Conservation (phyloP, 2,113 vertebrate genomes). For the Drymodes brunneopygia region DNA sequence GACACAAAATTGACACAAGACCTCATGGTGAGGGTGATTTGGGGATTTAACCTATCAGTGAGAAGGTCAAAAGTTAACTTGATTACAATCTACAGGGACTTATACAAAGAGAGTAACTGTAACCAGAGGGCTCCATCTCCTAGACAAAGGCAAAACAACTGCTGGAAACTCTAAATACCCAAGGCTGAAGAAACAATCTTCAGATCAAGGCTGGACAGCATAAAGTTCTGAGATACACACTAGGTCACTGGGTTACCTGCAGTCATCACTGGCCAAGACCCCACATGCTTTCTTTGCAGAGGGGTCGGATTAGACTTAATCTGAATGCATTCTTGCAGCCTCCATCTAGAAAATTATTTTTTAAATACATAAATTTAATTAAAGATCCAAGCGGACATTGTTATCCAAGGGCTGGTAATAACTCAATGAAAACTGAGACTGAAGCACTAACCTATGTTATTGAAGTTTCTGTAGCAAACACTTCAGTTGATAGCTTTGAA, state of each 20-base stretch:
- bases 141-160: not conserved
- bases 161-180: not conserved
- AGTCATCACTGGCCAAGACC: not conserved
- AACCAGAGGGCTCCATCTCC: not conserved
- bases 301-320: not conserved
- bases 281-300: not conserved
- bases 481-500: not conserved
- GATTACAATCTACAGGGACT: slow-evolving; percentile 25
- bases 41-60: slow-evolving; percentile 11
- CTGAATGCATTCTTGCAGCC: not conserved
- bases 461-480: not conserved
- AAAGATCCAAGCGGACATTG: not conserved
- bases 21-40: not conserved
- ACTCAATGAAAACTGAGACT: not conserved
- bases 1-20: not conserved
- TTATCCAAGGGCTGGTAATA: not conserved
- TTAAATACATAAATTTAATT: not conserved
- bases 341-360: not conserved
- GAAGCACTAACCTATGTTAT: not conserved
- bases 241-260: not conserved
- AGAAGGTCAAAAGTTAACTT: slow-evolving; percentile 35
- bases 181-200: not conserved
- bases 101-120: not conserved
- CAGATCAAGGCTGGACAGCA: not conserved
- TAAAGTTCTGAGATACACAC: not conserved